Conservation (phyloP, 2,113 vertebrate species). For the Castor canadensis region DNA sequence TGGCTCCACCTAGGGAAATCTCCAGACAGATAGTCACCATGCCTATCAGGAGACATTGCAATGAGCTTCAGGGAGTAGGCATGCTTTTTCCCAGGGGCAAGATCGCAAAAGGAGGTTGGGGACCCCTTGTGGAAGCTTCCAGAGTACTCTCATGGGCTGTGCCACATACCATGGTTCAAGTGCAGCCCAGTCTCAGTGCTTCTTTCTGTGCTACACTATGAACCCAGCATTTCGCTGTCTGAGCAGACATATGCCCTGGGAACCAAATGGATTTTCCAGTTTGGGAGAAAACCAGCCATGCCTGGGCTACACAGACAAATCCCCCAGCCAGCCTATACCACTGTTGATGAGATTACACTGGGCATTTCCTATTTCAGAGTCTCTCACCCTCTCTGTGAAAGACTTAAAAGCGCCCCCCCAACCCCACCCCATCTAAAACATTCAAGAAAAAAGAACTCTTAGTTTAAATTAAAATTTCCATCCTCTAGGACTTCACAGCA, state of each 20-base stretch:
- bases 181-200: not conserved
- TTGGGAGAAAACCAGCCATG: not conserved
- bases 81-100: not conserved
- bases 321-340: not conserved
- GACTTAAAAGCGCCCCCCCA: not conserved
- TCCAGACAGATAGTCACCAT: not conserved
- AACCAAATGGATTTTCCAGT: not conserved
- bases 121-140: not conserved
- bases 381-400: not conserved
- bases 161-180: not conserved
- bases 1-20: not conserved
- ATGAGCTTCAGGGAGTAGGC: not conserved
- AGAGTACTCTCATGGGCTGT: not conserved
- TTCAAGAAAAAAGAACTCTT: not conserved
- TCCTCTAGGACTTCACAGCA: conserved; percentile 21
- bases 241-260: not conserved
- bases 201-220: not conserved
- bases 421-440: not conserved
- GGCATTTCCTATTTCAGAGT: not conserved
- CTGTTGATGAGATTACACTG: not conserved
- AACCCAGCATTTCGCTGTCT: not conserved
- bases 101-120: not conserved
- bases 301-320: not conserved
- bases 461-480: conserved; percentile 12
- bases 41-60: not conserved